Conservation (phyloP, 1,140 invertebrate genomes). For the Nephotettix cincticeps region DNA sequence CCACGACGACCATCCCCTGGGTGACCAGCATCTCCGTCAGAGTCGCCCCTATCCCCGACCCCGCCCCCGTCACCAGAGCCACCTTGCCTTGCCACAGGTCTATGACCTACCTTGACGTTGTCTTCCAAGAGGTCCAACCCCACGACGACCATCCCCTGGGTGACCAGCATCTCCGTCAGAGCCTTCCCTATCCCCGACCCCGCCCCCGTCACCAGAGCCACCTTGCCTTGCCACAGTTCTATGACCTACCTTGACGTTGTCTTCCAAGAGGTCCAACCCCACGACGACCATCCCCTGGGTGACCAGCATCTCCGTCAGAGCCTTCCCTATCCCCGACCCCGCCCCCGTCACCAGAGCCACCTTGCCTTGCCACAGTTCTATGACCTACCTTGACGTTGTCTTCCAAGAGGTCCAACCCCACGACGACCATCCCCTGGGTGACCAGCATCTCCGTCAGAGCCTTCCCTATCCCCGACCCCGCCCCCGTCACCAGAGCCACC, state of each 20-base stretch:
- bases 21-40: conserved; percentile 51
- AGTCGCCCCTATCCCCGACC: conserved; percentile 60
- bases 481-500: conserved; percentile 63
- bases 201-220: conserved; percentile 63
- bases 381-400: conserved; percentile 50
- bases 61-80: conserved; percentile 63
- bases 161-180: conserved; percentile 50
- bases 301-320: conserved; percentile 50
- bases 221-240: conserved; percentile 57
- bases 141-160: conserved; percentile 58
- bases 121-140: conserved; percentile 56
- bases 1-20: conserved; percentile 59
- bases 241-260: conserved; percentile 50
- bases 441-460: conserved; percentile 51
- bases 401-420: conserved; percentile 57
- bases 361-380: conserved; percentile 53
- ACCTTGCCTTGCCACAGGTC: conserved; percentile 59
- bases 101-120: conserved; percentile 49
- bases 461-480: conserved; percentile 61
- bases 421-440: conserved; percentile 56
- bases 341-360: conserved; percentile 64
- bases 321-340: conserved; percentile 61
- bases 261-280: conserved; percentile 55
- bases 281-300: conserved; percentile 58
- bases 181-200: conserved; percentile 62